Evolutionary conservation across 2,888 invertebrate genomes (phyloP), one percentile per base, ranked within the genome.

Genomic region (Beris morrisii): DNA sequence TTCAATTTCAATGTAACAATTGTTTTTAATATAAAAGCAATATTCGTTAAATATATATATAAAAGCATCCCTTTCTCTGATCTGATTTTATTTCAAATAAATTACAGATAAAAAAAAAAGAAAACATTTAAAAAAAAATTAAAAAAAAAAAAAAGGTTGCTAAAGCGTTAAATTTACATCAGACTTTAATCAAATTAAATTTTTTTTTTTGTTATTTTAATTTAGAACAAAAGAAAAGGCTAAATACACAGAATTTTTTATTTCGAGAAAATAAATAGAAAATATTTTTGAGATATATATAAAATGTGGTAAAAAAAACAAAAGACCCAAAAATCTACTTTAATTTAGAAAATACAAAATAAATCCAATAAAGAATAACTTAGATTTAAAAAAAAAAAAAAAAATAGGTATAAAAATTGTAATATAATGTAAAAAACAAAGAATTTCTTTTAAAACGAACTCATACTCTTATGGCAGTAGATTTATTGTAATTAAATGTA

Each of bases 111-210:
- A 46, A 28, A 59, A 28, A 7, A 45, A 30, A 59, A 38, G 15
- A 31, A 32, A 56, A 46, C 7, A 45, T 7, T n/a, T 11, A 15
- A 67, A 45, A 30, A 54, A 65, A 59, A 56, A 68, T 30, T 54
- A 65, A 67, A 69, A 68, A 70, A 69, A 69, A 70, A 70, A 69
- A 68, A 71, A 71, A 69, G 68, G 67, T 69, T 69, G 69, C 67
- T 45, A 69, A 68, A 68, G 67, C 67, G 68, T n/a, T n/a, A n/a
- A n/a, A n/a, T n/a, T n/a, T n/a, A n/a, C n/a, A n/a, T n/a, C n/a
- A n/a, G n/a, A n/a, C n/a, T n/a, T n/a, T n/a, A n/a, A n/a, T n/a
- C n/a, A n/a, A n/a, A n/a, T n/a, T n/a, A n/a, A n/a, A n/a, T n/a
- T n/a, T n/a, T n/a, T n/a, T n/a, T n/a, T 69, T 66, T 67, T 64